Conservation (phyloP, 2,888 invertebrate genomes). For the Nymphalis polychloros region DNA sequence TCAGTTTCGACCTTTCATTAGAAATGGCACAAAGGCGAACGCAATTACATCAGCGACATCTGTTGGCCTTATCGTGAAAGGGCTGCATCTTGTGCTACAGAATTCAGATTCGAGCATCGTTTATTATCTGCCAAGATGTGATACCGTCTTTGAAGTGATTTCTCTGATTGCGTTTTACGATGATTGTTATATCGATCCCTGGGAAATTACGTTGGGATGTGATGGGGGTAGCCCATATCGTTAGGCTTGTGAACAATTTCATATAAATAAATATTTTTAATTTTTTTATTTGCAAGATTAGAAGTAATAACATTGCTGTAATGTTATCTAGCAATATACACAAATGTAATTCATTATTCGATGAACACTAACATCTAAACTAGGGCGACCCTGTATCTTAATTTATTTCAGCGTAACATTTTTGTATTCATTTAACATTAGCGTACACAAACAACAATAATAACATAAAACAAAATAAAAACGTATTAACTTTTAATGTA, state of each 20-base stretch:
- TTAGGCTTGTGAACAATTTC: background rate
- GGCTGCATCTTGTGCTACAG: conserved; percentile 67
- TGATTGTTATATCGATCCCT: background rate
- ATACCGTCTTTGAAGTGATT: conserved; percentile 10
- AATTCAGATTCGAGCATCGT: conserved; percentile 33
- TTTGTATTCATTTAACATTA: no score
- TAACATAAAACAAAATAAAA: no score
- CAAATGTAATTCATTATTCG: no score
- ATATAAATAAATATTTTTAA: background rate
- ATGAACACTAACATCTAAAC: no score
- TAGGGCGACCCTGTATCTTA: no score
- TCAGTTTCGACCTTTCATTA: conserved; percentile 80
- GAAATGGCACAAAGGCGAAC: conserved; percentile 70
- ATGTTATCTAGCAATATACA: no score
- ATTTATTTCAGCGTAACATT: no score
- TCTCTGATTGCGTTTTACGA: background rate
- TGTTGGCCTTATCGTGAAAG: conserved; percentile 74
- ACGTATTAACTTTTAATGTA: no score
- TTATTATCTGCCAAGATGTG: conserved; percentile 21
- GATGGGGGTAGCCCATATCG: no score
- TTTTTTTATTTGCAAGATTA: no score
- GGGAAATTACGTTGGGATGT: background rate
- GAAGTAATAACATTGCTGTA: no score
- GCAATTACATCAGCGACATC: conserved; percentile 78
- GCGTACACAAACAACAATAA: no score